Evolutionary conservation across 2,797 vertebrate species (phyloP), one percentile per base, ranked within the genome.

Genomic region (Sphaeramia orbicularis): DNA sequence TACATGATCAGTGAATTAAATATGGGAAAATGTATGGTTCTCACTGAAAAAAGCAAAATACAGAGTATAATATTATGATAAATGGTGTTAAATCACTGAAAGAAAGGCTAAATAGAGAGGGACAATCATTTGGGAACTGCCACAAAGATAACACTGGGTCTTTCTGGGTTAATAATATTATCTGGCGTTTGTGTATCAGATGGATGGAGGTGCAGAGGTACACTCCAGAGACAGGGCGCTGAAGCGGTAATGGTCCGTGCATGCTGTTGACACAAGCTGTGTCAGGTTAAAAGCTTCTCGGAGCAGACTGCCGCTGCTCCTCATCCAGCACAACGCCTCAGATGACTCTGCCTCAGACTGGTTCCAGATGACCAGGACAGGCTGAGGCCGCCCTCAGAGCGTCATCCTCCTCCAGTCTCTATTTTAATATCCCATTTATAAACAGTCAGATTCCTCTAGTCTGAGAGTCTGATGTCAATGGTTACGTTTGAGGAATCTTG

Each of bases 261-360:
- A n/a, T 61, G 51, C 51, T 88, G 84, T 85, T 86, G 79, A 91
- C 84, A 76, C 62, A 82, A 79, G 65, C 61, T 10, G 21, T 55
- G 57, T 67, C 65, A 58, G 51, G 37, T 32, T 58, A 43, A 73
- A 45, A 60, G 63, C 72, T 16, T 58, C 62, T 56, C 11, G 40
- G 40, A 7, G 32, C 47, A 37, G 50, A 42, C 48, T 7, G 11
- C 11, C 14, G 14, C 14, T 30, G 10, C 49, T 61, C 49, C 44
- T 60, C 48, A 40, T 55, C 38, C 27, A 64, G 38, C 41, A 7
- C n/a, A 19, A 10, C 53, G 50, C 48, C 37, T 37, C 60, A 56
- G 56, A 72, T 32, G 67, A 59, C 57, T 60, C 21, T 27, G 52
- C 62, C 71, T 75, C 64, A 71, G 73, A 85, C 83, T 62, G 62